Percentiles rank a stretch among this genome's conserved stretches.
These are phyloP conservation scores for Nymphalis c-album DNA, from an alignment of 2,888 invertebrate genomes.

Conservation along the genomic window DNA sequence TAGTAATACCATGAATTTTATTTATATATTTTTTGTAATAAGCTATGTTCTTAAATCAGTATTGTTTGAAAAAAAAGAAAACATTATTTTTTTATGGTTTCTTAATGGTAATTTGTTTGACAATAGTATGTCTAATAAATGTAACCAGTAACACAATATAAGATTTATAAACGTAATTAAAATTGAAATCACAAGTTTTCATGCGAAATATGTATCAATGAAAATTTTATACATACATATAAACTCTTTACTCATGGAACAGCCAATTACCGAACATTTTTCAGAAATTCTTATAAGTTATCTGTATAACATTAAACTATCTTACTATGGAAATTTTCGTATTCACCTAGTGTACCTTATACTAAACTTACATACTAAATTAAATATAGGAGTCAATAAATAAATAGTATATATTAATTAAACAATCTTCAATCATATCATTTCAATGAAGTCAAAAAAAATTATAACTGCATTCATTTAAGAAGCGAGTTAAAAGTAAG, in stretches of 20 bases:
- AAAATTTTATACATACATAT: conserved; percentile 4
- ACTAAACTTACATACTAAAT: conserved; percentile 53
- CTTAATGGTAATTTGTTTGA: not conserved
- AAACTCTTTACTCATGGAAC: conserved; percentile 4
- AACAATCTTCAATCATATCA: conserved; percentile 51
- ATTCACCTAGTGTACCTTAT: conserved; percentile 54
- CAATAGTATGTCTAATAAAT: not conserved
- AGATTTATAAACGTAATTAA: not conserved
- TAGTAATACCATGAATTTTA: not conserved
- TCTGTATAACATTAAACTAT: conserved; percentile 46
- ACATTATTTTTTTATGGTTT: too few species aligned
- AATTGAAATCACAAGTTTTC: conserved; percentile 1
- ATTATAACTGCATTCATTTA: conserved; percentile 28
- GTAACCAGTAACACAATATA: not conserved
- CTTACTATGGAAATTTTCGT: conserved; percentile 72
- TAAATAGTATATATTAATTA: conserved; percentile 79
- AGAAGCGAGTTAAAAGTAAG: conserved; percentile 15
- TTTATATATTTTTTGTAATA: not conserved
- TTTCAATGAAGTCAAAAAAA: conserved; percentile 30
- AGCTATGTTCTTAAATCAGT: too few species aligned
- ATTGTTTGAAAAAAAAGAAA: not conserved
- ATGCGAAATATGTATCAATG: not conserved
- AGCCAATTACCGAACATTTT: conserved; percentile 19
- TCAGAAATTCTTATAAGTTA: conserved; percentile 40
- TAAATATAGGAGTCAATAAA: conserved; percentile 76